phyloP scores from a whole-genome alignment of 2,888 invertebrate species.

The Sericinus montela region DNA sequence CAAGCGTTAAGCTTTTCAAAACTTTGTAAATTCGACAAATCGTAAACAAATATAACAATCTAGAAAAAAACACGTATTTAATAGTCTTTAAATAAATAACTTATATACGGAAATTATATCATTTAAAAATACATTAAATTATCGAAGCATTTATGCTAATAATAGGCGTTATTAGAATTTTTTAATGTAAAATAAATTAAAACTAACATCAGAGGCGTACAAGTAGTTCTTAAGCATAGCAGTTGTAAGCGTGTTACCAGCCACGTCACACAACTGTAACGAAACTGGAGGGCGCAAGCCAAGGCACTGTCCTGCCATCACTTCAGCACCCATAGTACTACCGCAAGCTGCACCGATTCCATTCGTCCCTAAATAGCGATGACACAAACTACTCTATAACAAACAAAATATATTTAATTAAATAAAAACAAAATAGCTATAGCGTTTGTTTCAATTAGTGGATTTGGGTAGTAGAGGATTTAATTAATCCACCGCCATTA shows the following conservation, averaged over 20 bases:
- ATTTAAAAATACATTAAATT: no score
- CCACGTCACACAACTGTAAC: conserved; percentile 90
- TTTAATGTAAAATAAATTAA: not conserved
- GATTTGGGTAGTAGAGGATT: no score
- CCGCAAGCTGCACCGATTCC: conserved; percentile 30
- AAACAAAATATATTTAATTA: not conserved
- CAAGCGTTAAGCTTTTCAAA: conserved; percentile 88
- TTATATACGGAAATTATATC: no score
- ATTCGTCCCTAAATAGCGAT: conserved; percentile 56
- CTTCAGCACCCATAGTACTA: conserved; percentile 68
- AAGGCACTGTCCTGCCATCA: conserved; percentile 65
- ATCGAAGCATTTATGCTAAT: no score
- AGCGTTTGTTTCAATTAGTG: no score
- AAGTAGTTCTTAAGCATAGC: conserved; percentile 88
- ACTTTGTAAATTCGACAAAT: conserved; percentile 88
- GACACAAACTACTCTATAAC: conserved; percentile 58
- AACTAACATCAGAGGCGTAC: conserved; percentile 83
- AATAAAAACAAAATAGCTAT: no score
- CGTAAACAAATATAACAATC: conserved; percentile 90
- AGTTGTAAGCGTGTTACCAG: conserved; percentile 87
- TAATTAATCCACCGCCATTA: no score
- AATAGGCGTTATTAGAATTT: no score
- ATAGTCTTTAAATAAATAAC: no score
- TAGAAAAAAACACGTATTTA: conserved; percentile 45
- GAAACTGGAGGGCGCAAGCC: conserved; percentile 75